These are phyloP conservation scores for Drosophila eugracilis DNA, from an alignment of 1,140 invertebrate genomes.

Conservation along the genomic window DNA sequence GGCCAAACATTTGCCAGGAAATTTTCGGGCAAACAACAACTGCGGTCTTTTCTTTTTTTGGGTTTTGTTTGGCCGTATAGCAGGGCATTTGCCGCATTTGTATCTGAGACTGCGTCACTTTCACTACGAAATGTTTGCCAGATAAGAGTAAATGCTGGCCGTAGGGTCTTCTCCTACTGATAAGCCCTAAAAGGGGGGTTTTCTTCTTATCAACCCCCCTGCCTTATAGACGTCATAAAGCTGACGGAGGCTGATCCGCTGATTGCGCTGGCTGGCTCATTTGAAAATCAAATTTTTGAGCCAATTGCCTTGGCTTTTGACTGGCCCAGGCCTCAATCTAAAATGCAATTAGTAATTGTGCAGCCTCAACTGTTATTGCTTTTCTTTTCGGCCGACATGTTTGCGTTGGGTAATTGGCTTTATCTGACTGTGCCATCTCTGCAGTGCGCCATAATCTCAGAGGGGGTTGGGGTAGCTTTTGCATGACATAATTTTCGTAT, in stretches of 20 bases:
- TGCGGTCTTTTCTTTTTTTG: not conserved
- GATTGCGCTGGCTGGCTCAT: constrained; percentile 40
- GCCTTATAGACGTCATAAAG: not conserved
- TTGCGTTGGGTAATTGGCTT: constrained; percentile 54
- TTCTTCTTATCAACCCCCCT: constrained; percentile 46
- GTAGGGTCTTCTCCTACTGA: constrained; percentile 15
- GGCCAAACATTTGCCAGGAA: constrained; percentile 46
- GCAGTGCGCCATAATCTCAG: constrained; percentile 56
- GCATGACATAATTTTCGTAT: constrained; percentile 74
- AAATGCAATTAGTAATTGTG: constrained; percentile 75
- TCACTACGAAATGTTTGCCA: constrained; percentile 46
- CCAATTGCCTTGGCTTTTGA: constrained; percentile 58
- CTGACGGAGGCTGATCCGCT: constrained; percentile 3
- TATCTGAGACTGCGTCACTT: constrained; percentile 69
- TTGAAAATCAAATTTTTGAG: constrained; percentile 63
- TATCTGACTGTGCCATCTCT: constrained; percentile 69
- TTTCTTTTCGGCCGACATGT: constrained; percentile 14
- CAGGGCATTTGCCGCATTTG: constrained; percentile 68
- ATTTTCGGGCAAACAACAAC: constrained; percentile 56
- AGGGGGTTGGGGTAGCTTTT: too few relatives aligned
- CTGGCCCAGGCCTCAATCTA: constrained; percentile 43
- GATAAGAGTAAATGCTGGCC: constrained; percentile 68
- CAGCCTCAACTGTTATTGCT: constrained; percentile 1
- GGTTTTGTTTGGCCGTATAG: not conserved
- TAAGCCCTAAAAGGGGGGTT: constrained; percentile 18